Base-by-base conservation (phyloP, 2,113 vertebrate species). In the Tragelaphus imberbis region DNA sequence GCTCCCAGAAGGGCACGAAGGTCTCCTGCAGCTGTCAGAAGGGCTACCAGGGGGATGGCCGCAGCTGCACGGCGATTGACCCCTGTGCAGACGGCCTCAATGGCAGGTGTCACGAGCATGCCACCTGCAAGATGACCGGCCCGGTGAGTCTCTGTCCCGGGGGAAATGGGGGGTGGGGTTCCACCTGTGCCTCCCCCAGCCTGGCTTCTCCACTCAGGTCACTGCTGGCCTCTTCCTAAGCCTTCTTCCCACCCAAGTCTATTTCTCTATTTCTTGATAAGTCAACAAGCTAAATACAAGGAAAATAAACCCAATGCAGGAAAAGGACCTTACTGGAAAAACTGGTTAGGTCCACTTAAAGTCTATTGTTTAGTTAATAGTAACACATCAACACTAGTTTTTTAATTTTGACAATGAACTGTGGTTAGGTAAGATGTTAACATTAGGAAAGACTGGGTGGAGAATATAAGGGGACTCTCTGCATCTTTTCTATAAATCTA, bases 31-130 rank as follows among this genome's bases (percentile, higher is more conserved):
- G 92, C 82, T 99, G 99, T 97, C 98, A 98, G 2, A 99, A 98
- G 61, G 99, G 98, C n/a, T 99, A 99, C 98, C 94, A 96, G 9
- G 99, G 99, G 8, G 99, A 99, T 0, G 99, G 99, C 1, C 98
- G 91, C 88, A 97, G 92, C 33, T 99, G 99, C 94, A 97, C 82
- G 0, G 99, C 99, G 14, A 95, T 99, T 56, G 99, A 99, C 98
- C 99, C 98, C 75, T 99, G 99, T 1, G 97, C 98, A 0, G 97
- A 98, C 0, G 99, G 98, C 1, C 98, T 99, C 95, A 99, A 99
- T 0, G 99, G 99, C 3, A 99, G 99, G 53, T 99, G 99, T 95
- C 99, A 99, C 0, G 99, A 99, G 84, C 99, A 99, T 3, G 99
- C 99, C 59, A 88, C 85, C 93, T 99, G 99, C 99, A 99, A 61